These are phyloP conservation scores for Petrophora chlorosata DNA, from an alignment of 2,888 invertebrate species.

Conservation along the genomic window DNA sequence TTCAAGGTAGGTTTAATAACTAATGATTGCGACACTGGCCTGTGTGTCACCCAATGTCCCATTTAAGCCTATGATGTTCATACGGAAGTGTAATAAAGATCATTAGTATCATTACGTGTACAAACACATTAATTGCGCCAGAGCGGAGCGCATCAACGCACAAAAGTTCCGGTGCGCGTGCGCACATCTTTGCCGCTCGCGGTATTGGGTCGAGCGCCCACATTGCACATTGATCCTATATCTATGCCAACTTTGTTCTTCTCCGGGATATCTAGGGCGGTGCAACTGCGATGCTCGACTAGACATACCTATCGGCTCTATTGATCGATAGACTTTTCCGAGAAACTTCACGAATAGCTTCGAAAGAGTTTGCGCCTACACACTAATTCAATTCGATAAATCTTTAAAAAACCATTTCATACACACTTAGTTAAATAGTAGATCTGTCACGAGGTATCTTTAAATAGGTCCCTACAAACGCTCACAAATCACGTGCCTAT, in stretches of 20 bases:
- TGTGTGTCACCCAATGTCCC: conserved; percentile 1
- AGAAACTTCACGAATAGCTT: conserved; percentile 11
- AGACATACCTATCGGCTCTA: conserved; percentile 53
- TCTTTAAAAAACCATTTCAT: conserved; percentile 6
- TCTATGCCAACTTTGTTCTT: conserved; percentile 81
- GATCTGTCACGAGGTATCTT: conserved; percentile 31
- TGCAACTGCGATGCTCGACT: conserved; percentile 59
- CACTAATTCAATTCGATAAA: neutral
- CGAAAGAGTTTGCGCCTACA: conserved; percentile 1
- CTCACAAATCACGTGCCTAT: conserved; percentile 31
- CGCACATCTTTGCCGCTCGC: conserved; percentile 62
- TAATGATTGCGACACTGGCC: conserved; percentile 4
- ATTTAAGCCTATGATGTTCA: conserved; percentile 25
- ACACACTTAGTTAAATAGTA: conserved; percentile 13
- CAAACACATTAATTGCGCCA: conserved; percentile 57
- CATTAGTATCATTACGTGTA: conserved; percentile 51
- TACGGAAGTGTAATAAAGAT: conserved; percentile 48
- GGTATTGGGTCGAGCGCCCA: conserved; percentile 82
- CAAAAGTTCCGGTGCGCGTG: conserved; percentile 72
- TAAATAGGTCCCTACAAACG: conserved; percentile 20
- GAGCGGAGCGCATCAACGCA: conserved; percentile 48
- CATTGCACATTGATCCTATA: conserved; percentile 80
- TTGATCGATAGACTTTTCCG: conserved; percentile 11
- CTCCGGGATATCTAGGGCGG: conserved; percentile 74
- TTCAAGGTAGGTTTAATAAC: neutral